phyloP scores from a whole-genome alignment of 2,113 vertebrate species.

The Chaetura pelagica region DNA sequence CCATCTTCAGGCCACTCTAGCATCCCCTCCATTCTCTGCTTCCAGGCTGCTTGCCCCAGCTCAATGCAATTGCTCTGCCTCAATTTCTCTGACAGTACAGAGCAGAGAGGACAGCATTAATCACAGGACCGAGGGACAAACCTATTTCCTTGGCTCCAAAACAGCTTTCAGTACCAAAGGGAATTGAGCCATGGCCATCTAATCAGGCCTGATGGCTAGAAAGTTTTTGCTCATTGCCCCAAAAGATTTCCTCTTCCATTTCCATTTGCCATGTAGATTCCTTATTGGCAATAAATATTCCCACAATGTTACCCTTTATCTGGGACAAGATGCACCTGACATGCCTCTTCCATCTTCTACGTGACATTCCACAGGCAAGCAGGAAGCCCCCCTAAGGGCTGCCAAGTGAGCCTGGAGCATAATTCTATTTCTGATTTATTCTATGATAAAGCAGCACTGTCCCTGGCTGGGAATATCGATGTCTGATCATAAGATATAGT shows the following conservation, averaged over 20 bases:
- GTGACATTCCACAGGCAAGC: background rate
- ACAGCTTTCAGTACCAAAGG: background rate
- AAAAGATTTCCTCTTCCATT: background rate
- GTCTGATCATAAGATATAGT: background rate
- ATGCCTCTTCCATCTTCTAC: background rate
- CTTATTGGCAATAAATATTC: background rate
- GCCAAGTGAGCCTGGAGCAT: background rate
- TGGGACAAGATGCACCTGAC: background rate
- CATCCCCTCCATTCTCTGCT: background rate
- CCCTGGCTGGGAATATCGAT: too few relatives aligned
- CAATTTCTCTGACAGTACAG: background rate
- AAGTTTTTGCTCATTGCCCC: background rate
- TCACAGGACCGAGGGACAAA: background rate
- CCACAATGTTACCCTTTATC: background rate
- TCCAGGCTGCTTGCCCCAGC: background rate
- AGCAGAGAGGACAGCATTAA: background rate
- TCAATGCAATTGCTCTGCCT: background rate
- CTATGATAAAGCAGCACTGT: background rate
- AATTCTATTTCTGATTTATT: background rate
- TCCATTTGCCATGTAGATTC: background rate
- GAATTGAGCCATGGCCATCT: background rate
- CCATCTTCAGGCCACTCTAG: background rate
- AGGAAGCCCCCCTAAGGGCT: background rate
- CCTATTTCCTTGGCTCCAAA: background rate
- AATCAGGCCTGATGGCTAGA: background rate